Percentiles rank a stretch among this genome's conserved stretches.
Evolutionary conservation across 2,113 vertebrate species (phyloP).

Genomic region (Zingel zingel): DNA sequence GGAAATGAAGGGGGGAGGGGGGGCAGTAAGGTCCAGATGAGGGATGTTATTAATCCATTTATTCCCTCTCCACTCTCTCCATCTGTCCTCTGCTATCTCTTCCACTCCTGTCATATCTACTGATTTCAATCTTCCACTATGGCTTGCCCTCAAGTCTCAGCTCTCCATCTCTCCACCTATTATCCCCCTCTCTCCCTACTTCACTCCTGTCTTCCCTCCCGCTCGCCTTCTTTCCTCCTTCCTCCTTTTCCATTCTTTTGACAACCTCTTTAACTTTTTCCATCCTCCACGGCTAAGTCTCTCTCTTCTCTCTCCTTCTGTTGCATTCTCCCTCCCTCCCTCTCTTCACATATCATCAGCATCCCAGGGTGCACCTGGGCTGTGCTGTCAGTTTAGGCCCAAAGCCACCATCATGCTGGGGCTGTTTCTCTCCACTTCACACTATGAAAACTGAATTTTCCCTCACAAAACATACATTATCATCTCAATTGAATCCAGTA

Average conservation of each 20-base stretch:
- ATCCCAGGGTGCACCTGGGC: conserved; percentile 67
- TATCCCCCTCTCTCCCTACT: neutral
- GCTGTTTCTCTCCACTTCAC: conserved; percentile 64
- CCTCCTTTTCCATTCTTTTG: neutral
- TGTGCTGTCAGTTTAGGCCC: conserved; percentile 53
- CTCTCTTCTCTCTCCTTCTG: conserved; percentile 21
- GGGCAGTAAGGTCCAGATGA: conserved; percentile 43
- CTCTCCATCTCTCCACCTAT: conserved; percentile 16
- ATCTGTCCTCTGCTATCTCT: conserved; percentile 62
- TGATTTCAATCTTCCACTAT: conserved; percentile 65
- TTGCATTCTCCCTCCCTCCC: neutral
- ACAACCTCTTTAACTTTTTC: neutral
- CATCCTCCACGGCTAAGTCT: neutral
- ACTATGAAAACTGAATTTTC: conserved; percentile 41
- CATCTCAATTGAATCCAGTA: conserved; percentile 11
- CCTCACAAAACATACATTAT: neutral
- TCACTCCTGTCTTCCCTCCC: neutral
- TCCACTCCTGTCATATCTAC: conserved; percentile 60
- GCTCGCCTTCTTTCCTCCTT: neutral
- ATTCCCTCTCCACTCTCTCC: conserved; percentile 48
- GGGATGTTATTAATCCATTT: conserved; percentile 73
- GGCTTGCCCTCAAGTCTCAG: conserved; percentile 19
- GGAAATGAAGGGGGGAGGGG: neutral
- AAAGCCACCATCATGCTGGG: conserved; percentile 65
- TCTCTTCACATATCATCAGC: conserved; percentile 33